phyloP scores from a whole-genome alignment of 2,888 invertebrate genomes.

The Erebia aethiops region DNA sequence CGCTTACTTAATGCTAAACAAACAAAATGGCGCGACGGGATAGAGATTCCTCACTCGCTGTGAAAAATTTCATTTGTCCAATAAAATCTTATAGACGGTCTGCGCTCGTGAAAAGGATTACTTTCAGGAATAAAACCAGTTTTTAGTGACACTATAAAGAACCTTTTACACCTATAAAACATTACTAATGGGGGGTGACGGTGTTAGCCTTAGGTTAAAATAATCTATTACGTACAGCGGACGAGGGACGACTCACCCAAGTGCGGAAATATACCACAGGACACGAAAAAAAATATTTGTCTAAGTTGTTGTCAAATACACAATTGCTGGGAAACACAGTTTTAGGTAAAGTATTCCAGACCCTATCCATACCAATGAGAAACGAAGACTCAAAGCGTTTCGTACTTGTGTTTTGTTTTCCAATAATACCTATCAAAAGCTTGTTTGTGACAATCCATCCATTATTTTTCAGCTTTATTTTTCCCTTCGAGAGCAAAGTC shows the following conservation, averaged over 20 bases:
- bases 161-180: slow-evolving; percentile 39
- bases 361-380: too few relatives aligned
- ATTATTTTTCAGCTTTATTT: slow-evolving; percentile 14
- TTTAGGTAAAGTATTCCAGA: too few relatives aligned
- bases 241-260: too few relatives aligned
- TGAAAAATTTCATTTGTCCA: slow-evolving; percentile 49
- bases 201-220: background rate
- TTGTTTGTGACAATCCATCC: background rate
- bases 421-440: background rate
- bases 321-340: too few relatives aligned
- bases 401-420: too few relatives aligned
- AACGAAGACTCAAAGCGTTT: too few relatives aligned
- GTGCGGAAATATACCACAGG: too few relatives aligned
- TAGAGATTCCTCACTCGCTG: slow-evolving; percentile 41
- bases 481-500: slow-evolving; percentile 17
- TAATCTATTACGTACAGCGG: too few relatives aligned
- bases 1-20: slow-evolving; percentile 22
- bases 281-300: too few relatives aligned
- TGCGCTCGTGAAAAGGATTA: slow-evolving; percentile 48
- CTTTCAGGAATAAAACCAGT: slow-evolving; percentile 47
- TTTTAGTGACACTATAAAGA: slow-evolving; percentile 48
- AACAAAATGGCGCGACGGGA: slow-evolving; percentile 36
- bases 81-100: slow-evolving; percentile 49
- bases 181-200: background rate
- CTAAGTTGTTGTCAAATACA: too few relatives aligned